These are phyloP conservation scores for Holacanthus passer DNA, from an alignment of 2,113 vertebrate species.

Conservation along the genomic window DNA sequence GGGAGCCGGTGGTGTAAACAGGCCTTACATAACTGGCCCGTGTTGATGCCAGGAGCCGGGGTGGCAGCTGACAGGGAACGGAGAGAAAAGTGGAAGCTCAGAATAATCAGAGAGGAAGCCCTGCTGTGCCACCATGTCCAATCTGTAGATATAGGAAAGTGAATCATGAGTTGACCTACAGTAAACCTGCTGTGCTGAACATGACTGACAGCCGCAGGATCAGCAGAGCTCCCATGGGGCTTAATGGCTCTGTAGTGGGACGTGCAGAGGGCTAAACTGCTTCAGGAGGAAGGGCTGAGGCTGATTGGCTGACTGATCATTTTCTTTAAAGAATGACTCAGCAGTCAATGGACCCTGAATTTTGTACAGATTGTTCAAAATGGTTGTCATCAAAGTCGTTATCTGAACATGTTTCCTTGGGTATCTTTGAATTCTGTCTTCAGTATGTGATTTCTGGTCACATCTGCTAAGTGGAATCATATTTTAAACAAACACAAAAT, in stretches of 20 bases:
- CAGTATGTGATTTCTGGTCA: neutral
- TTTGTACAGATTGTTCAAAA: slow-evolving; percentile 1
- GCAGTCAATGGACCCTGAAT: slow-evolving; percentile 3
- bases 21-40: slow-evolving; percentile 80
- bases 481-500: neutral
- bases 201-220: slow-evolving; percentile 38
- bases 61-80: slow-evolving; percentile 59
- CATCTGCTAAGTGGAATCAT: neutral
- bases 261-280: slow-evolving; percentile 27
- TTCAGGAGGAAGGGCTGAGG: slow-evolving; percentile 9
- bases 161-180: neutral
- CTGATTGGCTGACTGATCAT: slow-evolving; percentile 26
- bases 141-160: slow-evolving; percentile 5
- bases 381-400: slow-evolving; percentile 11
- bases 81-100: slow-evolving; percentile 36
- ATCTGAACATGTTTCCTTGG: neutral
- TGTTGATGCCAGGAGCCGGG: slow-evolving; percentile 80
- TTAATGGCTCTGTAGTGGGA: slow-evolving; percentile 44
- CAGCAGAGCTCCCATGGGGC: slow-evolving; percentile 41
- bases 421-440: neutral
- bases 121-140: slow-evolving; percentile 44
- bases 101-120: slow-evolving; percentile 55
- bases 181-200: slow-evolving; percentile 47
- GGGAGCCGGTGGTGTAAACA: slow-evolving; percentile 78
- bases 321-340: slow-evolving; percentile 63